Evolutionary conservation across 92 coral and sea anemone species (phyloP).

Genomic region (Zoanthus sansibaricus): DNA sequence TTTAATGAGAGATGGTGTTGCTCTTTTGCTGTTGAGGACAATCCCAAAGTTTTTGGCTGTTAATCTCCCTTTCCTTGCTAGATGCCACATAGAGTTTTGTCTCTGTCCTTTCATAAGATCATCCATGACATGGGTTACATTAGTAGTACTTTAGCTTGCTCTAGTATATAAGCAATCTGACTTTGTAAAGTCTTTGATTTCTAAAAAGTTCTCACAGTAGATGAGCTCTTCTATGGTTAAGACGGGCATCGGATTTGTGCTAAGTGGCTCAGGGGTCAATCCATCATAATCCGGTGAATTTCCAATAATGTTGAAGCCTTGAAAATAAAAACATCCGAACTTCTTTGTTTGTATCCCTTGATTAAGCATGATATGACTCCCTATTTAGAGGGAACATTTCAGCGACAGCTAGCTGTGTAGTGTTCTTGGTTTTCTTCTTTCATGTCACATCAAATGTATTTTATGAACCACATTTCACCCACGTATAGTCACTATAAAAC

Average conservation of each 20-base stretch:
- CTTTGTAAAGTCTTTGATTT: neutral
- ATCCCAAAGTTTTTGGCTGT: neutral
- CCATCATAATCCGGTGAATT: conserved; percentile 57
- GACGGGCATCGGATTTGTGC: conserved; percentile 43
- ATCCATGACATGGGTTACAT: no score
- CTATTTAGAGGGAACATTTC: conserved; percentile 49
- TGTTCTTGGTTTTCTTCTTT: conserved; percentile 40
- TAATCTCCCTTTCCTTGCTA: conserved; percentile 3
- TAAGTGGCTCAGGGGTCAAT: conserved; percentile 48
- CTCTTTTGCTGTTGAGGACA: neutral
- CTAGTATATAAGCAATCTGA: conserved; percentile 11
- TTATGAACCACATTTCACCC: no score
- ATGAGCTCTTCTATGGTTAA: conserved; percentile 54
- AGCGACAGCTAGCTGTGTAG: conserved; percentile 26
- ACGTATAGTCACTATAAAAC: no score
- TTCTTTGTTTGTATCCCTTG: conserved; percentile 45
- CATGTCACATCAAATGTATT: neutral
- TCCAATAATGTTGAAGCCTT: conserved; percentile 47
- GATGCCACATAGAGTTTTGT: no score
- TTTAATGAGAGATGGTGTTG: neutral
- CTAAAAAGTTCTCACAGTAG: conserved; percentile 44
- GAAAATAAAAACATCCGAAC: conserved; percentile 52
- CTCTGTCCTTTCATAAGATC: no score
- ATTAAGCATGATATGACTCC: conserved; percentile 30
- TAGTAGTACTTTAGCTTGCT: neutral